phyloP scores from a whole-genome alignment of 2,113 vertebrate genomes.

The Salminus brasiliensis region DNA sequence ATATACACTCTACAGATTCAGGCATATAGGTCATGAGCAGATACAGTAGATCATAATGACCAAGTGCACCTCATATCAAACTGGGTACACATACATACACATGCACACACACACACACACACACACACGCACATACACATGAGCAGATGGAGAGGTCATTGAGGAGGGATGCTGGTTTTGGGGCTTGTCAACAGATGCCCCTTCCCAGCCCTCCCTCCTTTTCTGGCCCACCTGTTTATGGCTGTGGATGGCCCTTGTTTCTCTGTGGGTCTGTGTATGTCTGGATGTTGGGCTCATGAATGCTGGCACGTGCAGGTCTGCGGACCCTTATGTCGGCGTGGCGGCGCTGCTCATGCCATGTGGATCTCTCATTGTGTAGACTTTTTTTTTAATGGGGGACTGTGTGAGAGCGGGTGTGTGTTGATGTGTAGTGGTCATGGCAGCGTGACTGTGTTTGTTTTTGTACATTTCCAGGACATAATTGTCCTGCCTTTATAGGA shows the following conservation, averaged over 20 bases:
- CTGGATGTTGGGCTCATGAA: conserved; percentile 43
- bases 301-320: conserved; percentile 52
- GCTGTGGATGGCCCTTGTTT: conserved; percentile 43
- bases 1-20: background rate
- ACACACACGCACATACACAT: conserved; percentile 14
- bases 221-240: conserved; percentile 70
- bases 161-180: conserved; percentile 55
- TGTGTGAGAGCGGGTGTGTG: conserved; percentile 18
- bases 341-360: conserved; percentile 23
- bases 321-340: conserved; percentile 20
- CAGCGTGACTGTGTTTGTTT: background rate
- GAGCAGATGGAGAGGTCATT: conserved; percentile 67
- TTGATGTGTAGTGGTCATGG: background rate
- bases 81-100: background rate
- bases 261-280: conserved; percentile 17
- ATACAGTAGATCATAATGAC: background rate
- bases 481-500: background rate
- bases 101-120: background rate
- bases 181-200: conserved; percentile 70
- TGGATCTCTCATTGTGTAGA: conserved; percentile 28
- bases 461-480: background rate
- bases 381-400: conserved; percentile 31
- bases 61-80: background rate
- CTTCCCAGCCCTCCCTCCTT: conserved; percentile 44
- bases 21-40: background rate